Percentiles rank a stretch among this genome's conserved stretches.
phyloP scores from a whole-genome alignment of 2,888 invertebrate species.

The Priapulus caudatus region DNA sequence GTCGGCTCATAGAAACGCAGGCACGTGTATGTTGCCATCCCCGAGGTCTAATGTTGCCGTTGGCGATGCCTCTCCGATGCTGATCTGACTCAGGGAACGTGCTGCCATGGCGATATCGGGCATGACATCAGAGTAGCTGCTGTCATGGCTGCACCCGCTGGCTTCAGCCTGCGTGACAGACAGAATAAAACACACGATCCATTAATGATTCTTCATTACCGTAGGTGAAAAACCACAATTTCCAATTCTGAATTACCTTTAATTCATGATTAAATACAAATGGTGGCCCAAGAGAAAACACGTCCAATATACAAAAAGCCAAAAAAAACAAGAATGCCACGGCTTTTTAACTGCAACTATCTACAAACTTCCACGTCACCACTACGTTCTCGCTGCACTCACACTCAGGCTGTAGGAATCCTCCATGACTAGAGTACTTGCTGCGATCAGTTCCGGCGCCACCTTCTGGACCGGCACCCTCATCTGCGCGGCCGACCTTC shows the following conservation, averaged over 20 bases:
- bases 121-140: slow-evolving; percentile 67
- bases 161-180: slow-evolving; percentile 33
- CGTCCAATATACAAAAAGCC: no score
- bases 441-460: slow-evolving; percentile 5
- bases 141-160: slow-evolving; percentile 50
- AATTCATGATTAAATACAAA: no score
- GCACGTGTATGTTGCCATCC: slow-evolving; percentile 43
- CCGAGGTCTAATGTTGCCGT: slow-evolving; percentile 61
- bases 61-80: slow-evolving; percentile 47
- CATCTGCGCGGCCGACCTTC: neutral
- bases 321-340: slow-evolving; percentile 6
- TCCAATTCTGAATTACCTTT: no score
- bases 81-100: slow-evolving; percentile 55
- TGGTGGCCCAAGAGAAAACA: no score
- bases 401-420: slow-evolving; percentile 30
- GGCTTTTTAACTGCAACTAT: slow-evolving; percentile 20
- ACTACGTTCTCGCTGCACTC: slow-evolving; percentile 27
- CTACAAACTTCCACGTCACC: slow-evolving; percentile 17
- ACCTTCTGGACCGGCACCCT: neutral
- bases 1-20: neutral
- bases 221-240: no score
- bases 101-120: slow-evolving; percentile 73
- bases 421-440: neutral
- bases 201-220: no score
- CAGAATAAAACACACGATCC: no score